Evolutionary conservation across 2,888 invertebrate species (phyloP).

Genomic region (Copidosoma aretas): DNA sequence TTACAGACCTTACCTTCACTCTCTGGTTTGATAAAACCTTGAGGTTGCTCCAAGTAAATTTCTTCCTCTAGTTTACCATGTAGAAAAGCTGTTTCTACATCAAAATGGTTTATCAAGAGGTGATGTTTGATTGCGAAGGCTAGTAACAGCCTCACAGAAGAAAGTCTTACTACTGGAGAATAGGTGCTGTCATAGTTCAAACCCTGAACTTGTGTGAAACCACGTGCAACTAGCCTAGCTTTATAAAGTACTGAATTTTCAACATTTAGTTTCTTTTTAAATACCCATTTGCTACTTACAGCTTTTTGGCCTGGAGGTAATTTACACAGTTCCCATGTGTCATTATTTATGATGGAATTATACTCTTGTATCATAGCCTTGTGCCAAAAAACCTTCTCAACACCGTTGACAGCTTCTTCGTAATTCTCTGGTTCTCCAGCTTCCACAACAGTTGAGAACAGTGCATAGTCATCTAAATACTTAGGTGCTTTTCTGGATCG

Average conservation of each 20-base stretch:
- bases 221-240: constrained; percentile 15
- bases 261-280: background rate
- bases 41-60: constrained; percentile 16
- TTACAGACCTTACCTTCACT: too few relatives aligned
- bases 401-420: too few relatives aligned
- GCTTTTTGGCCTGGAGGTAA: background rate
- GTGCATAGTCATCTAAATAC: background rate
- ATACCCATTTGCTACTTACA: background rate
- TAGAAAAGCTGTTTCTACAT: constrained; percentile 41
- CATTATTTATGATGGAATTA: background rate
- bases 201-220: background rate
- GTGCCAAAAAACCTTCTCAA: too few relatives aligned
- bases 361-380: background rate
- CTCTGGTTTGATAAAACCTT: constrained; percentile 24
- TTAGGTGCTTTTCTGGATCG: constrained; percentile 6
- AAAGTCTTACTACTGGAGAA: background rate
- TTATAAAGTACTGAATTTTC: too few relatives aligned
- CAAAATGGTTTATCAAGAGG: constrained; percentile 37
- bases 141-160: background rate
- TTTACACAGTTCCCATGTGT: background rate
- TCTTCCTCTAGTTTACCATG: constrained; percentile 36
- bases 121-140: constrained; percentile 13
- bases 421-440: background rate
- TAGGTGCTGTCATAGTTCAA: background rate
- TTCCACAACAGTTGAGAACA: background rate